These are phyloP conservation scores for Drosophila bocki DNA, from an alignment of 1,140 invertebrate genomes.

Conservation along the genomic window DNA sequence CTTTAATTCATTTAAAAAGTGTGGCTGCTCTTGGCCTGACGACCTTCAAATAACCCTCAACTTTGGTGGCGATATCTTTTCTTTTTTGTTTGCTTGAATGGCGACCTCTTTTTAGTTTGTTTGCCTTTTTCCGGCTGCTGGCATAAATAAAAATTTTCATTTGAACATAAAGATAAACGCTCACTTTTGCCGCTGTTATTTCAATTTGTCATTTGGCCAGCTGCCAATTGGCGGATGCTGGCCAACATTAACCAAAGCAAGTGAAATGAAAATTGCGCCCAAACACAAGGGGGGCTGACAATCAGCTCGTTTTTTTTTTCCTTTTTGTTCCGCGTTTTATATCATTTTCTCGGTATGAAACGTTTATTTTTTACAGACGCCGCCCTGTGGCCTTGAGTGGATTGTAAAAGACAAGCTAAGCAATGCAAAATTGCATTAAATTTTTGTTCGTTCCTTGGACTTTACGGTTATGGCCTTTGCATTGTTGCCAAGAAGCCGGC, in stretches of 20 bases:
- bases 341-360: constrained; percentile 40
- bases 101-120: constrained; percentile 61
- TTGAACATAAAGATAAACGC: constrained; percentile 80
- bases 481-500: constrained; percentile 62
- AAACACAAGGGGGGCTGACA: constrained; percentile 26
- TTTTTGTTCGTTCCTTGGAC: constrained; percentile 33
- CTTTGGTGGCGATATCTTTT: constrained; percentile 43
- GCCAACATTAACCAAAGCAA: constrained; percentile 72
- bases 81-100: constrained; percentile 38
- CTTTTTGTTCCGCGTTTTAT: constrained; percentile 24
- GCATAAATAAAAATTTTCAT: constrained; percentile 83
- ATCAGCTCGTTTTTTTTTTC: constrained; percentile 33
- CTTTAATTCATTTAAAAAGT: constrained; percentile 11
- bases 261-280: constrained; percentile 59
- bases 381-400: constrained; percentile 30
- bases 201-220: constrained; percentile 78
- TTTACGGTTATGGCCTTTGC: constrained; percentile 56
- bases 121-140: constrained; percentile 69
- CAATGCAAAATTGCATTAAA: constrained; percentile 49
- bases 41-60: constrained; percentile 79
- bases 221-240: constrained; percentile 69
- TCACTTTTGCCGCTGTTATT: constrained; percentile 74
- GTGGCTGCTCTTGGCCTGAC: constrained; percentile 44
- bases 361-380: constrained; percentile 46
- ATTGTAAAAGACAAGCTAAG: constrained; percentile 44